Evolutionary conservation across 2,888 invertebrate genomes (phyloP), one percentile per base, ranked within the genome.

Genomic region (Habrosyne pyritoides): DNA sequence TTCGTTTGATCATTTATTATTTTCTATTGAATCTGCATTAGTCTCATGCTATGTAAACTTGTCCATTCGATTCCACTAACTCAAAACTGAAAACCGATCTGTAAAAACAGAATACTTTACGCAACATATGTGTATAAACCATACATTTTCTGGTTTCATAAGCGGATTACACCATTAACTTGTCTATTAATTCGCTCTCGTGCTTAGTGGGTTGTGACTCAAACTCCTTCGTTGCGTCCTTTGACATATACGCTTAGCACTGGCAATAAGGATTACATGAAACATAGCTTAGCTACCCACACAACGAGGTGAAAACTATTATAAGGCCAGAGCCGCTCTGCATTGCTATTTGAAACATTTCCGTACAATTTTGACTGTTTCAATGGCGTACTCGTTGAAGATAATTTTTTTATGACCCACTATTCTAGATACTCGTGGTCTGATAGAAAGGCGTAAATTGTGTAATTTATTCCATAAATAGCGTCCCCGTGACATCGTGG

Each of bases 401-500:
- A n/a, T n/a, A n/a, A n/a, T n/a, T n/a, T n/a, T n/a, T n/a, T n/a
- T n/a, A n/a, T n/a, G n/a, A n/a, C n/a, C n/a, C n/a, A n/a, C n/a
- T n/a, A n/a, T n/a, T n/a, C 7, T 24, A 24, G 4, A 42, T 42
- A 18, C 0, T 14, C 8, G n/a, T 36, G 33, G 12, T 48, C 47
- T 53, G 49, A 53, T 54, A 55, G 52, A 54, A 59, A 52, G 60
- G 53, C 55, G 55, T 52, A 57, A 53, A 50, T 50, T 50, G 28
- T 50, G 54, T 75, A 79, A 79, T 79, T 78, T 80, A 81, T 79
- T 79, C 77, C 75, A 78, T 79, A 73, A 78, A 69, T 67, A 62
- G 67, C 57, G 58, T 59, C 55, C 66, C 56, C 61, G 54, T 54
- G 61, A 57, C 42, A 42, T n/a, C 61, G 58, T 67, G 67, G 58